Evolutionary conservation across 2,888 invertebrate genomes (phyloP), one percentile per base, ranked within the genome.

Genomic region (Leuctra nigra): DNA sequence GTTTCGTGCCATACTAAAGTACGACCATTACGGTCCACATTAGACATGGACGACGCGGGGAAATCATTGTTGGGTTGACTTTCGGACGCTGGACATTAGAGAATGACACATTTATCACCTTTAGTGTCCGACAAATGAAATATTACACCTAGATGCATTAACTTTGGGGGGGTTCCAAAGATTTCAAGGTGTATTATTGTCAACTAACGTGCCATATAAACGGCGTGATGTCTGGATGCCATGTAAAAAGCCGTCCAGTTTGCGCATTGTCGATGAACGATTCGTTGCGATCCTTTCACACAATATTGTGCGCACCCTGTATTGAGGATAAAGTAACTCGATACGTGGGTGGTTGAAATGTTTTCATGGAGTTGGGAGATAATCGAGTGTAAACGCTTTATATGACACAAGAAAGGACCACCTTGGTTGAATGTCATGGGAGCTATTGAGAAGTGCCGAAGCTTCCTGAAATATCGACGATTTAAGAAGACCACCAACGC

Each of bases 321-420:
- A 16, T 50, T 23, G 23, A 44, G n/a, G n/a, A 44, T 44, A 44
- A n/a, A 20, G 44, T 16, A 39, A 16, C 7, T 20, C n/a, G 13
- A 39, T 11, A 35, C 50, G 50, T 50, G 50, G 50, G 50, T 50
- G 50, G 50, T 20, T 44, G 20, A 35, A 41, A n/a, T 20, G 35
- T 35, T 50, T 44, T 50, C 50, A 35, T 33, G 33, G 20, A 50
- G 23, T 33, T 50, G 9, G 20, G 18, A 50, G 33, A 35, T 50
- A 50, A 50, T 50, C 50, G 35, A 35, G 35, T 29, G 50, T 33
- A 35, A 50, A 29, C 33, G 50, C 50, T 50, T 23, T 44, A 16
- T 44, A 44, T 44, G 44, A 44, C 44, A 44, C n/a, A 11, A 35
- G 33, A 18, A 35, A 36, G 55, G 55, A 47, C 55, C 55, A 55